phyloP scores from a whole-genome alignment of 2,888 invertebrate genomes.

The Trisateles emortualis region DNA sequence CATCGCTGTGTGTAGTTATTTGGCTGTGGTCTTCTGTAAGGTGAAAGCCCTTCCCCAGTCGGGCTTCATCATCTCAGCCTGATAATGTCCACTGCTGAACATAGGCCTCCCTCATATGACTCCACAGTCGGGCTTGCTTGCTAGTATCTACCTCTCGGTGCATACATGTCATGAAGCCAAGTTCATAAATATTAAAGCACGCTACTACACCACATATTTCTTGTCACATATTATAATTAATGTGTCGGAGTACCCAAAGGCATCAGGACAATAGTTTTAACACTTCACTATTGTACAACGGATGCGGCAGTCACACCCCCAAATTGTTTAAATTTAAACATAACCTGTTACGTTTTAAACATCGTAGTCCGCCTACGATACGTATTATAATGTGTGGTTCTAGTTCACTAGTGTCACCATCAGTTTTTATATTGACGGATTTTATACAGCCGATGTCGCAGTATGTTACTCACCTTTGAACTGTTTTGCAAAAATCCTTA shows the following conservation, averaged over 20 bases:
- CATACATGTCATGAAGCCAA: neutral
- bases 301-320: conserved; percentile 72
- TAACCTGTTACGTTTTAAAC: conserved; percentile 58
- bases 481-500: no score
- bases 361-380: conserved; percentile 68
- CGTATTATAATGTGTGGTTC: conserved; percentile 73
- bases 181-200: conserved; percentile 19
- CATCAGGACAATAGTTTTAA: conserved; percentile 72
- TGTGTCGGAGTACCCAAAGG: conserved; percentile 56
- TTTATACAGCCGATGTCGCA: no score
- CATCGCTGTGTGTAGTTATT: no score
- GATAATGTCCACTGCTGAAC: no score
- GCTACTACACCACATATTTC: conserved; percentile 18
- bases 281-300: conserved; percentile 73
- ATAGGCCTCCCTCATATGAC: no score
- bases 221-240: conserved; percentile 48
- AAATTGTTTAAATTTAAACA: conserved; percentile 60
- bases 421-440: conserved; percentile 2
- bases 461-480: no score
- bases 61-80: no score
- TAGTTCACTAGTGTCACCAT: conserved; percentile 44
- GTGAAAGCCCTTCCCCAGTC: no score
- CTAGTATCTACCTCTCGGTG: neutral
- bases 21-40: no score
- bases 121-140: no score